A percentile compares a stretch with the other conserved stretches of the same genome.
Evolutionary conservation across 2,888 invertebrate species (phyloP).

Genomic region (Himalopsyche kuldschensis): DNA sequence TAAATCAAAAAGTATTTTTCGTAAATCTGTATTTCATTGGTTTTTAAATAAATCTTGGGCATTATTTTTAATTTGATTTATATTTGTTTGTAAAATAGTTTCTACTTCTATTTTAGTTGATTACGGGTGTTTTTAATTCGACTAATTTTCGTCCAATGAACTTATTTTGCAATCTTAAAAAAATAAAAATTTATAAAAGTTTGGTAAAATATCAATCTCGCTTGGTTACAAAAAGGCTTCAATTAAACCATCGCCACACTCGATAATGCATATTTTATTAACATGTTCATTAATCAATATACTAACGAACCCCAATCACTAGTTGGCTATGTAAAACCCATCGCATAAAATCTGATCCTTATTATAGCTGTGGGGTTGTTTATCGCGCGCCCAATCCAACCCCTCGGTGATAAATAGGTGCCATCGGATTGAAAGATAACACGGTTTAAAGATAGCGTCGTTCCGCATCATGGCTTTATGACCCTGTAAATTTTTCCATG

Average conservation of each 20-base stretch:
- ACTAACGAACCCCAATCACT: background rate
- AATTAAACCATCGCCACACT: background rate
- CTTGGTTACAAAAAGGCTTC: no score
- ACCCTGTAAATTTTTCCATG: background rate
- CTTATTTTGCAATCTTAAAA: no score
- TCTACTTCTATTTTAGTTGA: no score
- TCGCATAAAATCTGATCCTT: background rate
- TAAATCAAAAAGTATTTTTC: no score
- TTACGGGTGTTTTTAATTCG: no score
- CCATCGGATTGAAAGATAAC: conserved; percentile 25
- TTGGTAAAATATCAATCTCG: no score
- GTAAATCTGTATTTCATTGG: no score
- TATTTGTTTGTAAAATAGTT: no score
- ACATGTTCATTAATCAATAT: background rate
- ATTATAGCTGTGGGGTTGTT: conserved; percentile 1
- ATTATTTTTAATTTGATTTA: no score
- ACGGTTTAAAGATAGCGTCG: conserved; percentile 4
- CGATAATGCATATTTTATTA: background rate
- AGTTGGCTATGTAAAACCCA: background rate
- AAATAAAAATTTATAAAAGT: no score
- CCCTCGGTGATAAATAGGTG: conserved; percentile 19
- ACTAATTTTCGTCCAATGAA: no score
- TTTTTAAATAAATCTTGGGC: no score
- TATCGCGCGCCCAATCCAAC: background rate
- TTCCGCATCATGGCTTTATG: background rate